phyloP scores from a whole-genome alignment of 2,797 vertebrate species.

The Platyrinchus mystaceus region DNA sequence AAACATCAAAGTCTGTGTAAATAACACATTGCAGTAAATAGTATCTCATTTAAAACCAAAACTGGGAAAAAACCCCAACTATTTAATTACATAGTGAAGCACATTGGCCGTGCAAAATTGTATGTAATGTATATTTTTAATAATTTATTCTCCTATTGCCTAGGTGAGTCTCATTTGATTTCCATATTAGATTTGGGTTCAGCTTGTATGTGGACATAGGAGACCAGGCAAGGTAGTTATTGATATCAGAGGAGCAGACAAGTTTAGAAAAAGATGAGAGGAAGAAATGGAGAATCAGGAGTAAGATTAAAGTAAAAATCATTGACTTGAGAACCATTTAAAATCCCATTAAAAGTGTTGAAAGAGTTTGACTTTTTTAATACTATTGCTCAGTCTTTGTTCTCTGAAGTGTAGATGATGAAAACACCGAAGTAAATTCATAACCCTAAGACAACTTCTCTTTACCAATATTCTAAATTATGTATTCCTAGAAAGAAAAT shows the following conservation, averaged over 20 bases:
- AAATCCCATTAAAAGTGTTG: neutral
- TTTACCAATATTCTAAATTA: neutral
- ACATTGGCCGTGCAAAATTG: neutral
- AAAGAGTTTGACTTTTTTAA: neutral
- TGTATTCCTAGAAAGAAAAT: neutral
- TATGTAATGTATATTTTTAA: neutral
- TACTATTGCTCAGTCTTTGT: neutral
- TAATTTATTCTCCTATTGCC: neutral
- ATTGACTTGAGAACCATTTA: neutral
- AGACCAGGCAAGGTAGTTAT: neutral
- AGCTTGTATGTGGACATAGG: neutral
- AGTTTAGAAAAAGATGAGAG: neutral
- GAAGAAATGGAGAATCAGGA: neutral
- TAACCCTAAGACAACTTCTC: neutral
- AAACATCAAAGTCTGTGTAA: neutral
- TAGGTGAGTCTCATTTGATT: neutral
- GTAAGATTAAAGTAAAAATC: neutral
- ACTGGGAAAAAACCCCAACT: accelerated
- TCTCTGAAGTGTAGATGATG: neutral
- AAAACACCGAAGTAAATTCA: neutral
- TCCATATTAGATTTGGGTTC: neutral
- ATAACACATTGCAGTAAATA: neutral
- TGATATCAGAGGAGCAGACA: neutral
- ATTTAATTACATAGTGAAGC: neutral
- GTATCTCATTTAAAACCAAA: neutral